Percentiles rank a stretch among this genome's conserved stretches.
Evolutionary conservation across 2,888 invertebrate genomes (phyloP).

Genomic region (Hyposoter didymator): DNA sequence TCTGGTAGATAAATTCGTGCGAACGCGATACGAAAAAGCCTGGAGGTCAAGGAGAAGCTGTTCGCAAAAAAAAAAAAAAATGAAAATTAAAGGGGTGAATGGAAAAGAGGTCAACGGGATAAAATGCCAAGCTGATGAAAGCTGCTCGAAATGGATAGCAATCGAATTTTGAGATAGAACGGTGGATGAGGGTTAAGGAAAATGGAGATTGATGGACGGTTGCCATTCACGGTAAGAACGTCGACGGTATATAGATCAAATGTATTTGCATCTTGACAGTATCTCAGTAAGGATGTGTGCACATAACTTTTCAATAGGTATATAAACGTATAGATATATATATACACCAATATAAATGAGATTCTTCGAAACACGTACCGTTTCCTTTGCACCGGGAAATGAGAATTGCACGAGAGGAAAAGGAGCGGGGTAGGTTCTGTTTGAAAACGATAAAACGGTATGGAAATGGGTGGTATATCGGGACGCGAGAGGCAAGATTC

Average conservation of each 20-base stretch:
- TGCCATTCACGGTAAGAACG: neutral
- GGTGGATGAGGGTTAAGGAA: neutral
- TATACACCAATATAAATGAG: neutral
- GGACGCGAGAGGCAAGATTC: constrained; percentile 27
- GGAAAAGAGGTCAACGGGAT: neutral
- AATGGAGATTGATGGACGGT: constrained; percentile 10
- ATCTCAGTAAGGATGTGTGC: neutral
- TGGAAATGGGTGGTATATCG: constrained; percentile 31
- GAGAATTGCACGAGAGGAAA: constrained; percentile 41
- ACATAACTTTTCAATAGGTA: neutral
- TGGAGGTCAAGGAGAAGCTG: neutral
- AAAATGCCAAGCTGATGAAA: neutral
- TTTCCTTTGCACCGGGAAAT: constrained; percentile 33
- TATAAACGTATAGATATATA: neutral
- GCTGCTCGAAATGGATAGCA: neutral
- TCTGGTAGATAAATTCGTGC: too few relatives aligned
- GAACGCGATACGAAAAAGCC: neutral
- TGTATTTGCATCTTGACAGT: constrained; percentile 28
- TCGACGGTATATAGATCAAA: constrained; percentile 10
- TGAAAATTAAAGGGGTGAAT: neutral
- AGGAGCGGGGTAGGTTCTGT: constrained; percentile 17
- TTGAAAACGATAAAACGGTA: constrained; percentile 33
- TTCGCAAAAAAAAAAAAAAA: neutral
- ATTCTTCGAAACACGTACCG: constrained; percentile 36
- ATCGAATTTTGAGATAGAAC: neutral